Conservation (phyloP, 2,888 invertebrate genomes). For the Leptogaster cylindrica region DNA sequence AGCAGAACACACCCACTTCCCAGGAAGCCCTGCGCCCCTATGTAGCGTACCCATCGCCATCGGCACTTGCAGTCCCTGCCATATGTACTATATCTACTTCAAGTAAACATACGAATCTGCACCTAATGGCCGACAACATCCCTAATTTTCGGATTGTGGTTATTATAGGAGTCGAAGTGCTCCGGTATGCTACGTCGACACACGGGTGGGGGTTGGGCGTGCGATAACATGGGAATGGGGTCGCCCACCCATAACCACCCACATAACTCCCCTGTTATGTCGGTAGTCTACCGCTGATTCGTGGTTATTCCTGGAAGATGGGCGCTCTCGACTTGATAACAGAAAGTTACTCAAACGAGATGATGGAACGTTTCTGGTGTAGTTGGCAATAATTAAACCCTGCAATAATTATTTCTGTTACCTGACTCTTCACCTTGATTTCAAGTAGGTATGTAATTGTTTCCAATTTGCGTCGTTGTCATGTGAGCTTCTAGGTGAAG, state of each 20-base stretch:
- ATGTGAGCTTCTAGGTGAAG: background rate
- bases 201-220: background rate
- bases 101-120: slow-evolving; percentile 7
- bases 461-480: background rate
- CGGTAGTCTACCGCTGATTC: background rate
- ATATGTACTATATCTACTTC: background rate
- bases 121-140: slow-evolving; percentile 31
- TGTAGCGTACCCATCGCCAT: slow-evolving; percentile 1
- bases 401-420: slow-evolving; percentile 31
- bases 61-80: background rate
- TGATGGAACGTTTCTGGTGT: slow-evolving; percentile 44
- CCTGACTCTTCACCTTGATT: background rate
- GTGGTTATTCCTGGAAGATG: slow-evolving; percentile 16
- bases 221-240: background rate
- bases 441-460: background rate
- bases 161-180: slow-evolving; percentile 19
- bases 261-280: background rate
- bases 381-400: slow-evolving; percentile 41
- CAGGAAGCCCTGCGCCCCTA: background rate
- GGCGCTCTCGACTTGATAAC: background rate
- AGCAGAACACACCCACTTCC: slow-evolving; percentile 30
- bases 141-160: slow-evolving; percentile 48
- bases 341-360: slow-evolving; percentile 37
- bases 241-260: background rate
- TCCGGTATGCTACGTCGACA: background rate